Evolutionary conservation across 2,113 vertebrate species (phyloP).

Genomic region (Tragelaphus scriptus): DNA sequence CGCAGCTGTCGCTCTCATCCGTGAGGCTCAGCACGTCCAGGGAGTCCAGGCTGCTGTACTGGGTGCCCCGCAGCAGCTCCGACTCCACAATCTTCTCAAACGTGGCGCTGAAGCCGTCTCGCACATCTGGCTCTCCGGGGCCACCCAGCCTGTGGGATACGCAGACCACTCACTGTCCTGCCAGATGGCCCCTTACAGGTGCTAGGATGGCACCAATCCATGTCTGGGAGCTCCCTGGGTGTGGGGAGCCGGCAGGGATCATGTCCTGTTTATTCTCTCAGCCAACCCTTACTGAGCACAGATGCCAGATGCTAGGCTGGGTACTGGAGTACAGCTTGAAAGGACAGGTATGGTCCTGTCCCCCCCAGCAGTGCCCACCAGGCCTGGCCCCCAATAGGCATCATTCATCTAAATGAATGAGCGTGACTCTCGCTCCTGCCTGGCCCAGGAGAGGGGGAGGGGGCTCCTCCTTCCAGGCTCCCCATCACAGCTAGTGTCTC

Average conservation of each 20-base stretch:
- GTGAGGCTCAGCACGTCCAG: slow-evolving; percentile 95
- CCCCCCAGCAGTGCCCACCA: background rate
- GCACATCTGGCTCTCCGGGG: slow-evolving; percentile 76
- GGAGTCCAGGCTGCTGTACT: slow-evolving; percentile 97
- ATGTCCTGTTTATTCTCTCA: background rate
- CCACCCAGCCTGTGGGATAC: slow-evolving; percentile 40
- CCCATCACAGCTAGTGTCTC: background rate
- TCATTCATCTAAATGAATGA: background rate
- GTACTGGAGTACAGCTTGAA: background rate
- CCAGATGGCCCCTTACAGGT: background rate
- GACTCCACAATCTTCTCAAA: slow-evolving; percentile 98
- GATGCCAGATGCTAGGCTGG: background rate
- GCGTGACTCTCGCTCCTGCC: background rate
- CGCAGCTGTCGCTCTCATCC: slow-evolving; percentile 96
- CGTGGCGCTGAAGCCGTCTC: slow-evolving; percentile 95
- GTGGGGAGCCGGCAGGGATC: background rate
- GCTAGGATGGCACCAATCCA: background rate
- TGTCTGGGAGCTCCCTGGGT: background rate
- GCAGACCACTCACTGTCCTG: background rate
- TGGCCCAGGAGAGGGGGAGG: background rate
- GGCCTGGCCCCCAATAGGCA: background rate
- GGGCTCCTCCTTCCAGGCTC: background rate
- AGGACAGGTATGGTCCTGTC: background rate
- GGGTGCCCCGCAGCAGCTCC: slow-evolving; percentile 92
- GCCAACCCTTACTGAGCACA: background rate